Conservation (phyloP, 1,140 invertebrate species). For the Drosophila kohkoa region DNA sequence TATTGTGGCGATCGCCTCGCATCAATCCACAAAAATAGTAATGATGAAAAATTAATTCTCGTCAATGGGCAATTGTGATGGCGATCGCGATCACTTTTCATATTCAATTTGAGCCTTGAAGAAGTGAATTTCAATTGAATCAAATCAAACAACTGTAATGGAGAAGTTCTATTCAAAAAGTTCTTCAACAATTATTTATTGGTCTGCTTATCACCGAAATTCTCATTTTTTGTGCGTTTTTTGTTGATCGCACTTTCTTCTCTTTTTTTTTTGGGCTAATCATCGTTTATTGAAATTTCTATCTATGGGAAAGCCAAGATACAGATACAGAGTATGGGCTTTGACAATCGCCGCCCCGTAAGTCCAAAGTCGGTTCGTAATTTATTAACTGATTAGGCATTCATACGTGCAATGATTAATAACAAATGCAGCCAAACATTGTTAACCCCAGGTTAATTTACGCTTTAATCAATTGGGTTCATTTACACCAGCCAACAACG, state of each 20-base stretch:
- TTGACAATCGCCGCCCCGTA: slow-evolving; percentile 72
- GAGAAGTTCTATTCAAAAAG: slow-evolving; percentile 46
- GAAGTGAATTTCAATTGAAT: slow-evolving; percentile 49
- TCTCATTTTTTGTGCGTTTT: slow-evolving; percentile 26
- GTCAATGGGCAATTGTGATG: slow-evolving; percentile 55
- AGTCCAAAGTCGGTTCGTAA: slow-evolving; percentile 48
- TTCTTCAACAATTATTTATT: slow-evolving; percentile 74
- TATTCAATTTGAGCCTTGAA: slow-evolving; percentile 46
- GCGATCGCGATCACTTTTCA: slow-evolving; percentile 34
- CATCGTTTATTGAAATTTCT: slow-evolving; percentile 76
- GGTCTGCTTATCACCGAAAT: slow-evolving; percentile 49
- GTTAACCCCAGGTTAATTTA: slow-evolving; percentile 83
- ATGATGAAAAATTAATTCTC: slow-evolving; percentile 84
- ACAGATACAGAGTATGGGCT: slow-evolving; percentile 7
- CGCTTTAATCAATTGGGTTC: slow-evolving; percentile 83
- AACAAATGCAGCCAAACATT: slow-evolving; percentile 78
- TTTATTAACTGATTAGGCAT: slow-evolving; percentile 81
- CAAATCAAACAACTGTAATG: slow-evolving; percentile 13
- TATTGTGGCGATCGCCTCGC: slow-evolving; percentile 60
- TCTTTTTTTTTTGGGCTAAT: slow-evolving; percentile 57
- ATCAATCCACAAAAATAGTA: slow-evolving; percentile 60
- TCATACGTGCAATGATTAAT: slow-evolving; percentile 80
- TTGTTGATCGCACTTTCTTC: slow-evolving; percentile 61
- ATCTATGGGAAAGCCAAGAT: slow-evolving; percentile 68
- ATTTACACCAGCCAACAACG: slow-evolving; percentile 65